These are phyloP conservation scores for Poecilia picta DNA, from an alignment of 2,797 vertebrate genomes.

Conservation along the genomic window DNA sequence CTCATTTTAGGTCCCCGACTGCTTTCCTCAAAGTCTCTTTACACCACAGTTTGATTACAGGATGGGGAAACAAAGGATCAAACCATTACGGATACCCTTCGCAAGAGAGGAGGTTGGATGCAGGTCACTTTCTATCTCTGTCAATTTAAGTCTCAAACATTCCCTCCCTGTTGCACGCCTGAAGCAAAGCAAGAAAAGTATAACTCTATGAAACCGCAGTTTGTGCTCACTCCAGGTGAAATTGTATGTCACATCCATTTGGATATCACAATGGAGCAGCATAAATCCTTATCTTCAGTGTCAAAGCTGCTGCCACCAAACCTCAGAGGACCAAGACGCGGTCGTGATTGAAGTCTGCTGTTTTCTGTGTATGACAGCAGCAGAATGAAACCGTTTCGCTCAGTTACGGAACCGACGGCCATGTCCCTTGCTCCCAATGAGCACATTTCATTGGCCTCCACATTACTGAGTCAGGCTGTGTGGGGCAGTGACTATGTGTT, in stretches of 20 bases:
- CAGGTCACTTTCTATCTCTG: slow-evolving; percentile 40
- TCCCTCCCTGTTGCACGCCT: slow-evolving; percentile 15
- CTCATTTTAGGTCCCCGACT: slow-evolving; percentile 78
- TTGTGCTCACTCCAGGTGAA: slow-evolving; percentile 62
- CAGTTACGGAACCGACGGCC: slow-evolving; percentile 58
- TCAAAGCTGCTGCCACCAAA: slow-evolving; percentile 30
- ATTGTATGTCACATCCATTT: slow-evolving; percentile 66
- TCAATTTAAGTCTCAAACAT: slow-evolving; percentile 11
- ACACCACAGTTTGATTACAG: slow-evolving; percentile 70
- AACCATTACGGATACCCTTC: slow-evolving; percentile 52
- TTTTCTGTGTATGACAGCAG: slow-evolving; percentile 71
- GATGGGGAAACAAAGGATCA: slow-evolving; percentile 60
- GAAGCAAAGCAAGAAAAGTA: slow-evolving; percentile 27
- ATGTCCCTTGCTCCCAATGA: slow-evolving; percentile 64
- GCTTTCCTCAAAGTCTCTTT: slow-evolving; percentile 75
- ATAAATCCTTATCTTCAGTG: slow-evolving; percentile 55
- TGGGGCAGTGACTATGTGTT: slow-evolving; percentile 61
- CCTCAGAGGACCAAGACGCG: slow-evolving; percentile 30
- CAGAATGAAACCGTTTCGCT: slow-evolving; percentile 71
- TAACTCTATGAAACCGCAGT: slow-evolving; percentile 56
- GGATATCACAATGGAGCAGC: slow-evolving; percentile 41
- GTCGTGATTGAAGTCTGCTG: slow-evolving; percentile 59
- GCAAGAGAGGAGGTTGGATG: slow-evolving; percentile 25
- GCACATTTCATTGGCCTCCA: slow-evolving; percentile 73
- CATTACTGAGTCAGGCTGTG: slow-evolving; percentile 64